Base-by-base conservation (phyloP, 1,140 invertebrate genomes). In the Hydropsyche tenuis region DNA sequence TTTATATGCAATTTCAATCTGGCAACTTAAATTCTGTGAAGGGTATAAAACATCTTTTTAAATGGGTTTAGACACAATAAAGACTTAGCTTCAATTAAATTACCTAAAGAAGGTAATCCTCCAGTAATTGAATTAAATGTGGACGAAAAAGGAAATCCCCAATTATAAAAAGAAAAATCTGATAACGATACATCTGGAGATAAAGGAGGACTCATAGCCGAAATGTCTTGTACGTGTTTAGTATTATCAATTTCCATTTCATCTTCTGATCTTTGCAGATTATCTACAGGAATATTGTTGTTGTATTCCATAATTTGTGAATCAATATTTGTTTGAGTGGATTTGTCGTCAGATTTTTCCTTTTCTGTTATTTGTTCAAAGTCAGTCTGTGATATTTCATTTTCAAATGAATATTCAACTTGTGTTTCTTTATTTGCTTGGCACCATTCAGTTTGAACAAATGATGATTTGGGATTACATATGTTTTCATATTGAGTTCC, bases 61-160 rank as follows among this genome's bases (percentile, higher is more conserved):
- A n/a, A n/a, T n/a, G n/a, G n/a, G n/a, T n/a, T n/a, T n/a, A n/a
- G n/a, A n/a, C n/a, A n/a, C 30, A 37, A 37, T 37, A 3, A 37
- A 9, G 9, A 37, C 9, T 37, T 37, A 37, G 30, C 9, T 65
- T 42, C 16, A 4, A 43, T 20, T 27, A 30, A 18, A 43, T 79
- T 86, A 86, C 85, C 85, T 86, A 86, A 79, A 78, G 79, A 79
- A 73, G 84, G 81, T 79, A 85, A 79, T 78, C 82, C 81, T 77
- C 82, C 83, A 74, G 82, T 82, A 79, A 86, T 80, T 45, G 82
- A 81, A 80, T 81, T 84, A 73, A 85, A 85, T 74, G 85, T 77
- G 45, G 85, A 60, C 81, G 64, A 81, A 80, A 65, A 84, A 83
- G 18, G 83, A 81, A 64, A 83, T 82, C 51, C 79, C 78, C 69